Evolutionary conservation across 2,797 vertebrate species (phyloP), one percentile per base, ranked within the genome.

Genomic region (Anguilla pacifica): DNA sequence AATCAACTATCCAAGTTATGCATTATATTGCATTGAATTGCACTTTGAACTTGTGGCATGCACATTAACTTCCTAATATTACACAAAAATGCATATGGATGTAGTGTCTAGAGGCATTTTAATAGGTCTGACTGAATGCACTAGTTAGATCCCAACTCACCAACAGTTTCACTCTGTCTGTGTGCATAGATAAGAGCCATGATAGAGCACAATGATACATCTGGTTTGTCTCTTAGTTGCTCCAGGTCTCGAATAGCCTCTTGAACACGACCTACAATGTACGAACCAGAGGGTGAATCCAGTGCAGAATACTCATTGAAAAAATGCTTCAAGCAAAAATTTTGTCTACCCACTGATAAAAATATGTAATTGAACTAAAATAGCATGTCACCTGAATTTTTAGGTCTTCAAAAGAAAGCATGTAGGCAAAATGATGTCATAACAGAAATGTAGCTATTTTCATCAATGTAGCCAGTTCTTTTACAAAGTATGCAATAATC

Each of bases 161-260:
- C 93, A 0, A 89, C 17, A 17, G 72, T 91, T 88, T 94, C 88
- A 46, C 89, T 92, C 59, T 61, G 88, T 86, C 90, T 95, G 84
- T 96, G 95, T 35, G 95, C 94, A 53, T 93, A 95, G 53, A 96
- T 91, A 31, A 96, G 94, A 46, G 94, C 94, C 88, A 95, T 92
- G 84, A 90, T 31, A 53, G 93, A 93, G 61, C 95, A 96, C 82
- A 95, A 86, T 28, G 92, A 91, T 31, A 94, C 87, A 0, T 93
- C 91, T 0, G 92, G 90, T 84, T 93, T 91, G 77, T 88, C 92
- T 31, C 89, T 94, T 88, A 95, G 89, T 74, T 64, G 91, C 74
- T 95, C 93, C 51, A 95, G 91, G 7, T 92, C 92, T 31, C 89
- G 90, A 86, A 95, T 92, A 85, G 96, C 95, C 83, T 96, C 95